Evolutionary conservation across 2,113 vertebrate species (phyloP), one percentile per base, ranked within the genome.

Genomic region (Paramormyrops kingsleyae): DNA sequence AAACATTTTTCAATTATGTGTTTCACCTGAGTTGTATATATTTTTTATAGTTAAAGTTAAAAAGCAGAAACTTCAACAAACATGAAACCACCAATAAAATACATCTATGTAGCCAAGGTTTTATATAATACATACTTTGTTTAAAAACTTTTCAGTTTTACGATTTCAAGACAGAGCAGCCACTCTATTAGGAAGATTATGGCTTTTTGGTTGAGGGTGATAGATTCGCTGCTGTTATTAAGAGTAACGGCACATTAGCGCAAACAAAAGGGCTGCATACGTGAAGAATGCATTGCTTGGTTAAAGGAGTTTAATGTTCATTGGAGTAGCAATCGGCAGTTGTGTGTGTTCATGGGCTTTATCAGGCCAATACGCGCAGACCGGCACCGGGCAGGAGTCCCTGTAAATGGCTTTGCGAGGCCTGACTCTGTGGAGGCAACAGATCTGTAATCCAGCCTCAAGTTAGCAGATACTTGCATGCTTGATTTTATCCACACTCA

Each of bases 401-500:
- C 31, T 0, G 31, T 17, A 77, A 77, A 31, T 39, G 70, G 27
- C 70, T 77, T 5, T 31, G 70, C 13, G 4, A 39, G 27, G 5
- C 35, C 15, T 0, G 70, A 39, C 35, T 80, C 74, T 13, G 15
- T 0, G 0, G 35, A 80, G 13, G 15, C 5, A 17, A 39, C 74
- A 1, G 91, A 89, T 90, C 91, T 89, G 91, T 88, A 91, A 94
- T 92, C 93, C 85, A 89, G 93, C 93, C 90, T 92, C 50, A 91
- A 92, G 93, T 94, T 92, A 91, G 92, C 83, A 53, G 89, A 92
- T 12, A 49, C 70, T 52, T 44, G 12, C 12, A 44, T 62, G 88
- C 88, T 88, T 91, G 47, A 95, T 95, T 94, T 93, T 92, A 94
- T 94, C 92, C 93, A 92, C 39, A 90, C 90, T 59, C 83, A 66